A percentile compares a stretch with the other conserved stretches of the same genome.
phyloP scores from a whole-genome alignment of 2,797 vertebrate species.

The Chiroxiphia lanceolata region DNA sequence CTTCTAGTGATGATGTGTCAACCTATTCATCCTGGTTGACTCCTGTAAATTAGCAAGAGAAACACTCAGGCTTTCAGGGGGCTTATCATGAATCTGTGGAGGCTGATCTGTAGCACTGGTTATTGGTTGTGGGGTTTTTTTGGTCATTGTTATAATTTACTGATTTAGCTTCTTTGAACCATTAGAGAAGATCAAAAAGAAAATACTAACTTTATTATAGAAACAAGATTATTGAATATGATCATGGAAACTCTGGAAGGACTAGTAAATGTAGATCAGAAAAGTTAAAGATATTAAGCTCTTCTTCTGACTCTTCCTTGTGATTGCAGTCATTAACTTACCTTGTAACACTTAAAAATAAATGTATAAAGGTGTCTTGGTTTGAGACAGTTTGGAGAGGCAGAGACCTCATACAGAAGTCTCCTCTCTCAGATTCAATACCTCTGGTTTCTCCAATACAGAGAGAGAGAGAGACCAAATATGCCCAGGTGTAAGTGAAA shows the following conservation, averaged over 20 bases:
- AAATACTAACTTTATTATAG: not conserved
- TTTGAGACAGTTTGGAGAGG: not conserved
- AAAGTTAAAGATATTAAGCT: not conserved
- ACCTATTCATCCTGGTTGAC: not conserved
- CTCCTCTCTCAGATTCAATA: not conserved
- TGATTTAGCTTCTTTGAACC: not conserved
- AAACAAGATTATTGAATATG: not conserved
- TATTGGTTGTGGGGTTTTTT: not conserved
- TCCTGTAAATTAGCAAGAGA: not conserved
- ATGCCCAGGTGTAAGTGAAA: not conserved
- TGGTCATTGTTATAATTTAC: not conserved
- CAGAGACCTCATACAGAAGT: not conserved
- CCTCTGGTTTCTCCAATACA: not conserved
- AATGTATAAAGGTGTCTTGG: not conserved
- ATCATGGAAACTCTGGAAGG: not conserved
- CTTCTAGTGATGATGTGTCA: not conserved
- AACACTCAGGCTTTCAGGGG: not conserved
- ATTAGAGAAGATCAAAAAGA: not conserved
- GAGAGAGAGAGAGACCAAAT: not conserved
- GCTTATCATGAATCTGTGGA: not conserved
- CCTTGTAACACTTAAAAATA: not conserved
- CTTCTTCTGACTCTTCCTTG: not conserved
- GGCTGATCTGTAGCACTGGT: not conserved
- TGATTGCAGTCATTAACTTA: not conserved
- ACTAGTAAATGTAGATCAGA: not conserved